These are phyloP conservation scores for Coluber constrictor DNA, from an alignment of 2,797 vertebrate species.

Conservation along the genomic window DNA sequence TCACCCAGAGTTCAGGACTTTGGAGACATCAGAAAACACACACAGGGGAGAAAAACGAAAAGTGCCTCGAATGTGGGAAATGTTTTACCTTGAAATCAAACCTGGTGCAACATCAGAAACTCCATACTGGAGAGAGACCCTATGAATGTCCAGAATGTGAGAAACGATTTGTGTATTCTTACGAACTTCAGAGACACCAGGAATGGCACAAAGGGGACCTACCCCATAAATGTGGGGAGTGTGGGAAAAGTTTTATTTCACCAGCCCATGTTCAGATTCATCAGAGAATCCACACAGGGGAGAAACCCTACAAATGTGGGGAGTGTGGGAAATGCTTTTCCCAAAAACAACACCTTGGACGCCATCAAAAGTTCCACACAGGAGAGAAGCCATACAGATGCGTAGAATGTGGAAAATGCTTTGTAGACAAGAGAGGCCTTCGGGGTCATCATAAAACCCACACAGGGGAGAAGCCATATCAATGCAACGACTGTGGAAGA, in stretches of 20 bases:
- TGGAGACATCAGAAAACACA: not conserved
- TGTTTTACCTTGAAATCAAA: not conserved
- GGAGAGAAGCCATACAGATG: not conserved
- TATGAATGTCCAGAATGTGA: not conserved
- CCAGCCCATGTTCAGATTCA: not conserved
- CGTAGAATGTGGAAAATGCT: not conserved
- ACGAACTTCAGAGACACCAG: not conserved
- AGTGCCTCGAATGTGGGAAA: not conserved
- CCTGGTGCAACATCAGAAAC: not conserved
- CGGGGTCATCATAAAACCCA: not conserved
- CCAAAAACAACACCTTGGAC: not conserved
- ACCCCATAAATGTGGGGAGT: not conserved
- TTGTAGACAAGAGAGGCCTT: not conserved
- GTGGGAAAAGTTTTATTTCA: not conserved
- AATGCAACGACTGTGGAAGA: not conserved
- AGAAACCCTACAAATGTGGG: not conserved
- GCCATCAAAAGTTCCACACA: not conserved
- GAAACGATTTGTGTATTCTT: not conserved
- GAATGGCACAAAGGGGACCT: not conserved
- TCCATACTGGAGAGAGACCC: not conserved
- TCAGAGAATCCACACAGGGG: not conserved
- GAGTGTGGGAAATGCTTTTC: not conserved
- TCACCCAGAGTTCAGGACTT: not conserved
- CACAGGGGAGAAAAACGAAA: not conserved
- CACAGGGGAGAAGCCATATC: not conserved